Percentiles rank a stretch among this genome's conserved stretches.
These are phyloP conservation scores for Hippopotamus amphibius DNA, from an alignment of 2,113 vertebrate genomes.

Conservation along the genomic window DNA sequence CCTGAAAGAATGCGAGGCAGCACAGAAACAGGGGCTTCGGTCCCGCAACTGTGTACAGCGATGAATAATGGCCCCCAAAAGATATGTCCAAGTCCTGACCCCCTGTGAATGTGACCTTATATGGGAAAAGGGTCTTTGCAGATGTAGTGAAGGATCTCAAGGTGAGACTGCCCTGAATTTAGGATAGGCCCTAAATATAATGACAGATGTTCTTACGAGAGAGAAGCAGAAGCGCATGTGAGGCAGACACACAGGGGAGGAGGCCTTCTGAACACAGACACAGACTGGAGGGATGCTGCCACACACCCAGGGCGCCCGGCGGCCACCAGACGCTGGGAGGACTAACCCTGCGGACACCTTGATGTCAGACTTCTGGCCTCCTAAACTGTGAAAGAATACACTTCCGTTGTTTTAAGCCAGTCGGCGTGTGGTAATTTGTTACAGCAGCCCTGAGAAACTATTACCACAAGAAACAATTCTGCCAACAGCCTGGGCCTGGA, in stretches of 20 bases:
- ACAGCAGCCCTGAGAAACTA: not conserved
- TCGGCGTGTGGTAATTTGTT: not conserved
- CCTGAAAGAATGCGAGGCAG: rapidly evolving
- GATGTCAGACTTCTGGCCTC: not conserved
- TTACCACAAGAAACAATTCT: not conserved
- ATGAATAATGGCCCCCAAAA: not conserved
- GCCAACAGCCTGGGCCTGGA: not conserved
- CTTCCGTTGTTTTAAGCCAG: not conserved
- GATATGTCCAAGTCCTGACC: not conserved
- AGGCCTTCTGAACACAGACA: not conserved
- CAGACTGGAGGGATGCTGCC: rapidly evolving
- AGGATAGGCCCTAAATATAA: not conserved
- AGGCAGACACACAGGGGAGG: not conserved
- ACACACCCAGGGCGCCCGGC: not conserved
- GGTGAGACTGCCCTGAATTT: not conserved
- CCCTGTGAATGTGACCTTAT: too few relatives aligned
- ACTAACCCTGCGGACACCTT: not conserved
- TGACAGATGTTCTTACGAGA: not conserved
- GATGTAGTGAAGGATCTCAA: not conserved
- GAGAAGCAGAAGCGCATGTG: not conserved
- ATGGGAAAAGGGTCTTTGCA: not conserved
- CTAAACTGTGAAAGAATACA: not conserved
- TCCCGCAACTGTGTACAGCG: not conserved
- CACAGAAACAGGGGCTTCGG: not conserved
- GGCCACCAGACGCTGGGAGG: not conserved